Percentiles rank a stretch among this genome's conserved stretches.
These are phyloP conservation scores for Papilio gigon DNA, from an alignment of 2,888 invertebrate genomes.

Conservation along the genomic window DNA sequence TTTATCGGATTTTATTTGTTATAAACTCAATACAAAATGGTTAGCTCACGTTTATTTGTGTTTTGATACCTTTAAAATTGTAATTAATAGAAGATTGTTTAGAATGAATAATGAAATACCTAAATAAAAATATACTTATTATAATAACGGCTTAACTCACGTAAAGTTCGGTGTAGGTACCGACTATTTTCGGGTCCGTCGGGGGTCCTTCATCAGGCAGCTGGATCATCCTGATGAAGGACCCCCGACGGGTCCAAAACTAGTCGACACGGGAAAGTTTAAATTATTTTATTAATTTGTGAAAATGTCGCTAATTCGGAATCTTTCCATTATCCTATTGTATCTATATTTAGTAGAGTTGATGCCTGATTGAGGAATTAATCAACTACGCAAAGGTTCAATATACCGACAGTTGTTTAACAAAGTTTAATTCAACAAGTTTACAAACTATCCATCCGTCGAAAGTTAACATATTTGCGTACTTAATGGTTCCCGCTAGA, in stretches of 20 bases:
- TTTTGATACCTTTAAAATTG: too few relatives aligned
- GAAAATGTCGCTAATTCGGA: background rate
- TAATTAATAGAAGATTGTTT: too few relatives aligned
- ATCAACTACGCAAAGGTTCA: slow-evolving; percentile 3
- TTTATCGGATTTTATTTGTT: background rate
- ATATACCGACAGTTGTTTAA: slow-evolving; percentile 15
- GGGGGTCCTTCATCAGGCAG: too few relatives aligned
- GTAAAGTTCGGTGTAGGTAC: too few relatives aligned
- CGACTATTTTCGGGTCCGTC: too few relatives aligned
- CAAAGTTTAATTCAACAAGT: slow-evolving; percentile 20
- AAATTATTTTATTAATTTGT: background rate
- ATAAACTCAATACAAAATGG: background rate
- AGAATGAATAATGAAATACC: too few relatives aligned
- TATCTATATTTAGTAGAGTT: background rate
- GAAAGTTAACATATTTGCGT: slow-evolving; percentile 18
- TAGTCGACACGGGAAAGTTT: too few relatives aligned
- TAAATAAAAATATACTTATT: too few relatives aligned
- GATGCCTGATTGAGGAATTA: background rate
- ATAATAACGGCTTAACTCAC: too few relatives aligned
- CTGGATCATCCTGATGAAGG: too few relatives aligned
- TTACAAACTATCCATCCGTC: slow-evolving; percentile 20
- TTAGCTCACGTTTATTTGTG: background rate
- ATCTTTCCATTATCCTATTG: background rate
- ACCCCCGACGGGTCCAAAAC: too few relatives aligned
- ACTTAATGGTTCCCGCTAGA: slow-evolving; percentile 16